These are phyloP conservation scores for Callospermophilus lateralis DNA, from an alignment of 2,113 vertebrate genomes.

Conservation along the genomic window DNA sequence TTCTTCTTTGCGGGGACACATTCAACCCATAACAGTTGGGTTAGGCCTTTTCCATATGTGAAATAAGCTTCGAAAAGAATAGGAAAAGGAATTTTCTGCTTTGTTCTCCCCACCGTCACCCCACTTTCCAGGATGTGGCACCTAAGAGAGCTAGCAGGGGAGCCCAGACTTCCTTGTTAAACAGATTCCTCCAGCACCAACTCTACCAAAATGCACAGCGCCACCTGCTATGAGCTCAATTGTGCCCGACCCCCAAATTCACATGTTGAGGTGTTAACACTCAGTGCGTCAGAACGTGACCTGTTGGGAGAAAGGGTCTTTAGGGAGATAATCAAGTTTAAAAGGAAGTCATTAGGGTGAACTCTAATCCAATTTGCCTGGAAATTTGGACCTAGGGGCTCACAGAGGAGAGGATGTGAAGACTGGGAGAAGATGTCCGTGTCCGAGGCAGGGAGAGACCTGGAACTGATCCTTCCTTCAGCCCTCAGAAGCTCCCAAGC, in stretches of 20 bases:
- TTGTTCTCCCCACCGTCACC: neutral
- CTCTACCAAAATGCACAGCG: neutral
- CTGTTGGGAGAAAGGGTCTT: neutral
- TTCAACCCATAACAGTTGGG: neutral
- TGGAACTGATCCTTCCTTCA: neutral
- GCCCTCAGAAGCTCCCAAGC: neutral
- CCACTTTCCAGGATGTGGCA: neutral
- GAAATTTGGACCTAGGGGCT: neutral
- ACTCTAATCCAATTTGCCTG: neutral
- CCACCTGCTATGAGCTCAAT: neutral
- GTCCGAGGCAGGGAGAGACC: neutral
- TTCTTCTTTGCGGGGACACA: neutral
- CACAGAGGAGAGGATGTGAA: neutral
- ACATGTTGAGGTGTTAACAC: neutral
- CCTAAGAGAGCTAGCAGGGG: accelerated
- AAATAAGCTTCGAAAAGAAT: neutral
- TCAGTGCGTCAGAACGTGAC: neutral
- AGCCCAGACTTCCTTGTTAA: too few relatives aligned
- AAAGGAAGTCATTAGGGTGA: neutral
- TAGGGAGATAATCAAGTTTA: neutral
- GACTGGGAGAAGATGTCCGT: neutral
- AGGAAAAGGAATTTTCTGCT: neutral
- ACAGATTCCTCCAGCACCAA: neutral
- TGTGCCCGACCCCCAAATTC: neutral
- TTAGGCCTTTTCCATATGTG: neutral